Base-by-base conservation (phyloP, 2,888 invertebrate genomes). In the Dicroscelio sp. region DNA sequence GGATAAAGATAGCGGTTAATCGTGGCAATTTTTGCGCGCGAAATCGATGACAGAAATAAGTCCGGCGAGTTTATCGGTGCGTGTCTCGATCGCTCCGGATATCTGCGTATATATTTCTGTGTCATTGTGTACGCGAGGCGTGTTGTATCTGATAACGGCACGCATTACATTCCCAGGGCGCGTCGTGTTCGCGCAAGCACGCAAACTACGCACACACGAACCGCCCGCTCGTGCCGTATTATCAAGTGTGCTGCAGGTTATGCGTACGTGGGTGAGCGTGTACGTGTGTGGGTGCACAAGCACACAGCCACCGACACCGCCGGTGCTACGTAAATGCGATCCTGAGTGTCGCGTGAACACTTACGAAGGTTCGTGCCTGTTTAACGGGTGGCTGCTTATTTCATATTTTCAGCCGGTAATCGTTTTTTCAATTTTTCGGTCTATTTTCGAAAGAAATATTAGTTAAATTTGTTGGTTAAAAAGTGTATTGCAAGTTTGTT, bases 131-230 rank as follows among this genome's bases (percentile, higher is more conserved):
- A 87, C 85, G 85, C 63, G 83, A 83, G 85, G 87, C 88, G 88
- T 88, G 88, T 63, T 85, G 91, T 92, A 93, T 93, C 94, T 92
- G 94, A 94, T 94, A 94, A 92, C 92, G 89, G 90, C 93, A 92
- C 92, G 93, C 92, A 91, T 93, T 92, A 92, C 93, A 91, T 91
- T 93, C 93, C 90, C 91, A 75, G 90, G 89, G 92, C 90, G 88
- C 92, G 89, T 92, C 91, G 90, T 86, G 88, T 91, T 87, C 87
- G 90, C 84, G 87, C 92, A 84, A 83, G 85, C 93, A 90, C 85
- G 90, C 90, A 73, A 91, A 67, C 82, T 63, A 76, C 86, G 78
- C 90, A 85, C 85, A 90, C 90, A 87, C 73, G 69, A 80, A 76
- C 67, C 73, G 67, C 82, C 31, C 58, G 82, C 83, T 88, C 78